These are phyloP conservation scores for Proisotoma minuta DNA, from an alignment of 2,888 invertebrate species.

Conservation along the genomic window DNA sequence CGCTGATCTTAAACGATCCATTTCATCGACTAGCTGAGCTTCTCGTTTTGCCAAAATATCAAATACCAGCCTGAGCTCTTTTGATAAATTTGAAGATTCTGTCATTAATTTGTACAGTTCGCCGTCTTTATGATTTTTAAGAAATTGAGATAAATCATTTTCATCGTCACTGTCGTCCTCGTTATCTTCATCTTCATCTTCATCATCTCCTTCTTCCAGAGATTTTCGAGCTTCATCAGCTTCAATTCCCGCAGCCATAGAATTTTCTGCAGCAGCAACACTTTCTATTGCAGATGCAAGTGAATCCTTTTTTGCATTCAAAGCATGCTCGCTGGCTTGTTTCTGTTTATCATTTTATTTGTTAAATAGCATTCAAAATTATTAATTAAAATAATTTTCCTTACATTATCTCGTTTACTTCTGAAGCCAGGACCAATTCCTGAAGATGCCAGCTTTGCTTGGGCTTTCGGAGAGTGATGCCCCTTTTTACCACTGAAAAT, in stretches of 20 bases:
- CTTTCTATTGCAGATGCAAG: conserved; percentile 13
- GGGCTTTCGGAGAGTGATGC: no score
- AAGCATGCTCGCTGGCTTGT: conserved; percentile 2
- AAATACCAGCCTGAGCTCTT: conserved; percentile 27
- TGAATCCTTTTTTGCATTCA: conserved; percentile 5
- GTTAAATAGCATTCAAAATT: no score
- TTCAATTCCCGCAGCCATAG: conserved; percentile 13
- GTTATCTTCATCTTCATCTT: not conserved
- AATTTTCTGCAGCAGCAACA: conserved; percentile 14
- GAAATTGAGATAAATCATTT: not conserved
- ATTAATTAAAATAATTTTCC: no score
- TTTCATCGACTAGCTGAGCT: conserved; percentile 23
- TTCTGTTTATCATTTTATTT: no score
- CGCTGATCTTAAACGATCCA: conserved; percentile 28
- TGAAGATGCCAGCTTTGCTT: no score
- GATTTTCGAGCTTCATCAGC: conserved; percentile 12
- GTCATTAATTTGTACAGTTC: conserved; percentile 21
- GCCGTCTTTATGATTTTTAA: not conserved
- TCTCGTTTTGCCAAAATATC: conserved; percentile 31
- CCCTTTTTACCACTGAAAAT: no score
- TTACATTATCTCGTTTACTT: conserved; percentile 7
- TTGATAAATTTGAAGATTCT: conserved; percentile 30
- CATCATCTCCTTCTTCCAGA: not conserved
- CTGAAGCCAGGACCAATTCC: conserved; percentile 8
- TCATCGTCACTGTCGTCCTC: not conserved